A percentile compares a stretch with the other conserved stretches of the same genome.
Evolutionary conservation across 2,797 vertebrate species (phyloP).

Genomic region (Allenopithecus nigroviridis): DNA sequence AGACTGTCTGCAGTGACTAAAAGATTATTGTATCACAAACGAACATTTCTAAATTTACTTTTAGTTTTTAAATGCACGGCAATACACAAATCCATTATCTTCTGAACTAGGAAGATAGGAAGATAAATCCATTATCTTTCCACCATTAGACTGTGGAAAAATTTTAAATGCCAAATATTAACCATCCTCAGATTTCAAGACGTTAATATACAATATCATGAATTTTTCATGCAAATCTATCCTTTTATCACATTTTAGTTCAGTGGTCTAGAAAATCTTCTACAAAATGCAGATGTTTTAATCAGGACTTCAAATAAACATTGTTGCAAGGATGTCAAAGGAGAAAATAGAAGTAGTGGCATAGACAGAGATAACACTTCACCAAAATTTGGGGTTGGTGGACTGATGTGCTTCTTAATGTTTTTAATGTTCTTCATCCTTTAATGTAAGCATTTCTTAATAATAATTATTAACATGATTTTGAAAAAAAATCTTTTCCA

Average conservation of each 20-base stretch:
- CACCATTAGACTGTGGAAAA: constrained; percentile 26
- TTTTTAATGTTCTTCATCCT: background rate
- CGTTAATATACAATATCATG: background rate
- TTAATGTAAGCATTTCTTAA: background rate
- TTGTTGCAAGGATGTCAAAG: background rate
- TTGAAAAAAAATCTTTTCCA: background rate
- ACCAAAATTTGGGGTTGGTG: background rate
- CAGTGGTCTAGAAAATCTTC: constrained; percentile 46
- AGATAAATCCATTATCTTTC: no score
- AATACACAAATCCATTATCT: background rate
- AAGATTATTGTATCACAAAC: background rate
- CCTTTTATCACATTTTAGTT: background rate
- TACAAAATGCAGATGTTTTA: background rate
- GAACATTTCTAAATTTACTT: constrained; percentile 24
- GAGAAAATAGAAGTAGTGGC: background rate
- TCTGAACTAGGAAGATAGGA: background rate
- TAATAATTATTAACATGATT: background rate
- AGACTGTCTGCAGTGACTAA: background rate
- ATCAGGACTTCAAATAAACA: background rate
- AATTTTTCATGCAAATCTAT: background rate
- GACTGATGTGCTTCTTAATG: background rate
- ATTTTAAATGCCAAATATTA: background rate
- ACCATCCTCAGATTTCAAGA: constrained; percentile 12
- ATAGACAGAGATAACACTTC: rapidly evolving
- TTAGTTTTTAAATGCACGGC: background rate